These are phyloP conservation scores for Trinectes maculatus DNA, from an alignment of 2,113 vertebrate species.

Conservation along the genomic window DNA sequence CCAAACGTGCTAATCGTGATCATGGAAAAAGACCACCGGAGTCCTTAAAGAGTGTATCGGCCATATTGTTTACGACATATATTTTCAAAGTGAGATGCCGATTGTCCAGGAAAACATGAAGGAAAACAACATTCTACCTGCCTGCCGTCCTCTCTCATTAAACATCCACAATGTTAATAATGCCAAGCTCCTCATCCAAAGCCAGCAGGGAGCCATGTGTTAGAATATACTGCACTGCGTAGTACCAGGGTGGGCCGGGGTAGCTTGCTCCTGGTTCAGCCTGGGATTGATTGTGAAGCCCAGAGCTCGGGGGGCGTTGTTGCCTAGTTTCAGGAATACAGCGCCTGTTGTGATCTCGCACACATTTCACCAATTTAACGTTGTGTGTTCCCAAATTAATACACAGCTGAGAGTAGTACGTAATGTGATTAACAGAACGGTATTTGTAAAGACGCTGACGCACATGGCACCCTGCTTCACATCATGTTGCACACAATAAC, in stretches of 20 bases:
- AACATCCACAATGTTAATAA: conserved; percentile 71
- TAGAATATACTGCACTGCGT: conserved; percentile 56
- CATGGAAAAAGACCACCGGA: conserved; percentile 18
- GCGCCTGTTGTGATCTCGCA: conserved; percentile 40
- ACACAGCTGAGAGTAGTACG: conserved; percentile 15
- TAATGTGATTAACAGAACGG: conserved; percentile 36
- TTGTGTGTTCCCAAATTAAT: conserved; percentile 30
- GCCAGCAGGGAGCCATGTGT: conserved; percentile 60
- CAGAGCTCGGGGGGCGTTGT: conserved; percentile 23
- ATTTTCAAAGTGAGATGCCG: conserved; percentile 48
- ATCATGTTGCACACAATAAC: conserved; percentile 30
- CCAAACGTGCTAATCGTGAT: background rate
- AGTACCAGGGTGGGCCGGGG: conserved; percentile 68
- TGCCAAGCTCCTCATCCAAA: conserved; percentile 64
- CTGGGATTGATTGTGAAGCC: conserved; percentile 58
- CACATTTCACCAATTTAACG: conserved; percentile 51
- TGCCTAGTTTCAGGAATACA: conserved; percentile 40
- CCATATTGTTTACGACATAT: conserved; percentile 56
- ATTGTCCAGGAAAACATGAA: conserved; percentile 58
- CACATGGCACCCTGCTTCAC: conserved; percentile 36
- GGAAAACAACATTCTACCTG: conserved; percentile 68
- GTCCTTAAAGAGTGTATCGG: conserved; percentile 16
- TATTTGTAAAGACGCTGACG: conserved; percentile 45
- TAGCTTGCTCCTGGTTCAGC: conserved; percentile 37
- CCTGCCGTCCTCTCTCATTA: conserved; percentile 65